Evolutionary conservation across 2,797 vertebrate genomes (phyloP).

Genomic region (Arnoldichthys spilopterus): DNA sequence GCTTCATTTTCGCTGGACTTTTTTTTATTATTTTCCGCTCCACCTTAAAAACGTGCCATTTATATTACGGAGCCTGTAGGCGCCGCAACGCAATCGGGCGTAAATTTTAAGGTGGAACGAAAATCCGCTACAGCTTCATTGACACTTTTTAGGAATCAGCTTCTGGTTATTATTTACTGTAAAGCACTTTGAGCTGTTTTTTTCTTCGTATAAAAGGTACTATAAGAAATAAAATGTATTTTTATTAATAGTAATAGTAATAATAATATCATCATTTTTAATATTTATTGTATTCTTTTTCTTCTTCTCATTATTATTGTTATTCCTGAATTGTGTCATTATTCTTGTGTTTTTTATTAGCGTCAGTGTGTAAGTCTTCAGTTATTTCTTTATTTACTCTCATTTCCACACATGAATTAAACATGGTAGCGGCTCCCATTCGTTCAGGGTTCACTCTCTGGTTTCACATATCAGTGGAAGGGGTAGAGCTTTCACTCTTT

Average conservation of each 20-base stretch:
- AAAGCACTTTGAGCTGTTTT: too few species aligned
- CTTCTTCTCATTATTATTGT: too few species aligned
- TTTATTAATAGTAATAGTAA: too few species aligned
- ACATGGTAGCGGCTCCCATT: constrained; percentile 36
- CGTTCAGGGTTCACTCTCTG: constrained; percentile 36
- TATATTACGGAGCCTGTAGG: background rate
- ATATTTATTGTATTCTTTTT: too few species aligned
- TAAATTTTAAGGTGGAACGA: background rate
- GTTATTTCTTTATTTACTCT: constrained; percentile 10
- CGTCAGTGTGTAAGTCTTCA: too few species aligned
- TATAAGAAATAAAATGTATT: too few species aligned
- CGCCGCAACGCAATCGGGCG: background rate
- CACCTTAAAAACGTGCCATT: background rate
- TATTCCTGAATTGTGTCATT: background rate
- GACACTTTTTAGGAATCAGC: background rate
- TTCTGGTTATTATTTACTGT: too few species aligned
- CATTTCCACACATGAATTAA: constrained; percentile 41
- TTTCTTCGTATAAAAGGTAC: too few species aligned
- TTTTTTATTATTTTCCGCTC: background rate
- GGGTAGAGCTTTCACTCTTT: constrained; percentile 49
- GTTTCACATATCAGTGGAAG: constrained; percentile 52
- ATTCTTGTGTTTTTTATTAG: background rate
- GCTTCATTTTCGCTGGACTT: too few species aligned
- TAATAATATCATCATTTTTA: too few species aligned
- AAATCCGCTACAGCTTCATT: background rate